Evolutionary conservation across 2,888 invertebrate genomes (phyloP).

Genomic region (Epinotia demarniana): DNA sequence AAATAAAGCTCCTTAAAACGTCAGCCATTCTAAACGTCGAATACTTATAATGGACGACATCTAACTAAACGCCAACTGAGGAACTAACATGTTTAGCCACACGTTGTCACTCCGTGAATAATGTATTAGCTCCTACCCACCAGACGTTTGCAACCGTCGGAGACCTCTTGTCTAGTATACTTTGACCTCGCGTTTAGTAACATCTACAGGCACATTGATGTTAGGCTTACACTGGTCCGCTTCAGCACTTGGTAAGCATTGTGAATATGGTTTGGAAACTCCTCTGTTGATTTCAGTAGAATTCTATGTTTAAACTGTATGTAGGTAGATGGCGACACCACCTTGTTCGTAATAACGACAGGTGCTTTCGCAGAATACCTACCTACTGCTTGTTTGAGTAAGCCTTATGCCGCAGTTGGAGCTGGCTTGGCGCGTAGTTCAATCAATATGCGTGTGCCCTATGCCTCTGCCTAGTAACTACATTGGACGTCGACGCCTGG

Average conservation of each 20-base stretch:
- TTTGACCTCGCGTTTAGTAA: background rate
- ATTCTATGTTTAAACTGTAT: slow-evolving; percentile 4
- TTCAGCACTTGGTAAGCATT: background rate
- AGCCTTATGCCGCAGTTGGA: too few species aligned
- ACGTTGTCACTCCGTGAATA: slow-evolving; percentile 58
- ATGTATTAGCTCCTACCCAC: slow-evolving; percentile 49
- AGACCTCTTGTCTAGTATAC: background rate
- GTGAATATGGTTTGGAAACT: too few species aligned
- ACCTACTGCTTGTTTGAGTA: too few species aligned
- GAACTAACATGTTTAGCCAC: slow-evolving; percentile 58
- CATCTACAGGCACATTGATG: background rate
- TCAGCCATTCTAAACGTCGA: background rate
- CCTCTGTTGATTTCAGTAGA: background rate
- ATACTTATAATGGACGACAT: background rate
- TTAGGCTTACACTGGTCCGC: background rate
- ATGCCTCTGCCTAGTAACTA: too few species aligned
- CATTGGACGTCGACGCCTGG: slow-evolving; percentile 43
- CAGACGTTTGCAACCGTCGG: background rate
- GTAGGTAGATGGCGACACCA: background rate
- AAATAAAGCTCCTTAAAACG: too few species aligned
- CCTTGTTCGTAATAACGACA: too few species aligned
- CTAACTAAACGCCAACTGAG: slow-evolving; percentile 47
- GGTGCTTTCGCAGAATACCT: too few species aligned
- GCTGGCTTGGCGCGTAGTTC: too few species aligned
- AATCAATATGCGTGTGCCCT: too few species aligned